A percentile compares a stretch with the other conserved stretches of the same genome.
phyloP scores from a whole-genome alignment of 2,797 vertebrate species.

The Chelon auratus region DNA sequence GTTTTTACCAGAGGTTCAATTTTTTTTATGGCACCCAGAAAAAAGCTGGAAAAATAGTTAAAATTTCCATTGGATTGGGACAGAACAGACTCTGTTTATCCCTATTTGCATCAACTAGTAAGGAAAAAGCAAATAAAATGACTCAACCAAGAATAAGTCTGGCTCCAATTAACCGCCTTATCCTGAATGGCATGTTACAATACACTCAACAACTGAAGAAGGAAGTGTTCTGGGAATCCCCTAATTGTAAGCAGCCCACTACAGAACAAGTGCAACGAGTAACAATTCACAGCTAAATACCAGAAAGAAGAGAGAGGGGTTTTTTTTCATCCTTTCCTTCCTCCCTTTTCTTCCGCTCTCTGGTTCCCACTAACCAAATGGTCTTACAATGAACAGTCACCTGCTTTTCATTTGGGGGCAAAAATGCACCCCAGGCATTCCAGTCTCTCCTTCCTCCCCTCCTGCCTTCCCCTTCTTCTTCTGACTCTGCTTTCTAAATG shows the following conservation, averaged over 20 bases:
- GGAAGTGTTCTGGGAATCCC: slow-evolving; percentile 50
- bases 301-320: slow-evolving; percentile 43
- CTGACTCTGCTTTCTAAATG: slow-evolving; percentile 63
- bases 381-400: slow-evolving; percentile 80
- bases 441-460: slow-evolving; percentile 46
- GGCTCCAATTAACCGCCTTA: slow-evolving; percentile 36
- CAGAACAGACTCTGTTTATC: not conserved
- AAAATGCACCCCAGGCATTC: slow-evolving; percentile 81
- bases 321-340: slow-evolving; percentile 46
- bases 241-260: slow-evolving; percentile 52
- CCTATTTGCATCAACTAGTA: too few relatives aligned
- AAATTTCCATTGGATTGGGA: not conserved
- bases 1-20: slow-evolving; percentile 1
- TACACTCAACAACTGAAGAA: slow-evolving; percentile 30
- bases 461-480: slow-evolving; percentile 4
- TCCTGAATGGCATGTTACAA: slow-evolving; percentile 47
- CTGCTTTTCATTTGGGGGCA: slow-evolving; percentile 85
- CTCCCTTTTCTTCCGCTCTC: slow-evolving; percentile 68
- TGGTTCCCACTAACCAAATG: slow-evolving; percentile 71
- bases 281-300: slow-evolving; percentile 59
- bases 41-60: not conserved
- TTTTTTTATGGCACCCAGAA: not conserved
- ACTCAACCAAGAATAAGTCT: slow-evolving; percentile 3
- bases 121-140: slow-evolving; percentile 13
- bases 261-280: slow-evolving; percentile 61